Percentiles rank a stretch among this genome's conserved stretches.
phyloP scores from a whole-genome alignment of 2,113 vertebrate genomes.

The Chionodraco myersi region DNA sequence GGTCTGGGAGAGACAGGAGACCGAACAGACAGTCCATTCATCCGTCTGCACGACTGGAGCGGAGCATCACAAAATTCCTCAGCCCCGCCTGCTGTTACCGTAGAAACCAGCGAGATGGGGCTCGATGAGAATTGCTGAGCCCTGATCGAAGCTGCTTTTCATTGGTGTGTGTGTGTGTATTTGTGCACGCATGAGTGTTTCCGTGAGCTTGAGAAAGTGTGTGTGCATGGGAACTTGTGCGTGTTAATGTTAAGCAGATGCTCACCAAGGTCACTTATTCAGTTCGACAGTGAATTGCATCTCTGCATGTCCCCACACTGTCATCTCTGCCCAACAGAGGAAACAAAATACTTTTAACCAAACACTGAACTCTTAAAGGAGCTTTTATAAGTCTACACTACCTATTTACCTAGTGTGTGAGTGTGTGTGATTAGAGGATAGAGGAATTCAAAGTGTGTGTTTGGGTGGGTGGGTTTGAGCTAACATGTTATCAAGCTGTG shows the following conservation, averaged over 20 bases:
- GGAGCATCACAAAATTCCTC: slow-evolving; percentile 74
- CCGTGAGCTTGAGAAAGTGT: background rate
- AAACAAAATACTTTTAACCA: slow-evolving; percentile 30
- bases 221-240: slow-evolving; percentile 38
- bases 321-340: background rate
- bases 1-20: slow-evolving; percentile 53
- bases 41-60: slow-evolving; percentile 72
- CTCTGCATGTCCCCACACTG: slow-evolving; percentile 22
- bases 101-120: slow-evolving; percentile 74
- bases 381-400: slow-evolving; percentile 55
- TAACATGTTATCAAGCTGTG: slow-evolving; percentile 50
- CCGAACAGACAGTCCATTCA: slow-evolving; percentile 79
- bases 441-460: slow-evolving; percentile 38
- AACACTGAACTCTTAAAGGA: slow-evolving; percentile 60
- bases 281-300: slow-evolving; percentile 49
- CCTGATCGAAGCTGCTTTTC: slow-evolving; percentile 43
- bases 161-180: slow-evolving; percentile 13
- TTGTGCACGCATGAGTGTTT: background rate
- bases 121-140: slow-evolving; percentile 47
- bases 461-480: slow-evolving; percentile 36
- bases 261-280: slow-evolving; percentile 53
- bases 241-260: slow-evolving; percentile 50
- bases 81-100: slow-evolving; percentile 70
- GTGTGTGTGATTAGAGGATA: slow-evolving; percentile 1
- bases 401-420: slow-evolving; percentile 52